Base-by-base conservation (phyloP, 2,888 invertebrate species). In the Bruchidius siliquastri region DNA sequence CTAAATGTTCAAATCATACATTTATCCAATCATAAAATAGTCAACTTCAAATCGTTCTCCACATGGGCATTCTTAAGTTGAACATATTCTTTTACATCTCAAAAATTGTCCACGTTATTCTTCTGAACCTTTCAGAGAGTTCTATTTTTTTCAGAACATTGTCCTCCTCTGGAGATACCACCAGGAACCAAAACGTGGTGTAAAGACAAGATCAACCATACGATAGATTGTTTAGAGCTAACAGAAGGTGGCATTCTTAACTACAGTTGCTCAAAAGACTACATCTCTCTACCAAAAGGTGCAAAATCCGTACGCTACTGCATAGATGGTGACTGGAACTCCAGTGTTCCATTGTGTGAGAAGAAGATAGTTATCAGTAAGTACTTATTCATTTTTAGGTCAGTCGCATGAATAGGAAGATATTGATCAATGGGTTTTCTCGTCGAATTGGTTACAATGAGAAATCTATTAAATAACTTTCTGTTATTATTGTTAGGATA, bases 211-310 rank as follows among this genome's bases (percentile, higher is more conserved):
- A 71, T 72, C 0, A 75, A 74, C 26, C 68, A 73, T 8, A 32
- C 32, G 21, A 75, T 78, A 8, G 67, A 21, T 66, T 78, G 78
- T 22, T 71, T 73, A 22, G 74, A 77, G 70, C 74, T 77, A 4
- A 73, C 75, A 0, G 75, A 76, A n/a, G 78, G 78, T 13, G 75
- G 74, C 10, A 72, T 74, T 20, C 67, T 78, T 18, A 74, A 75
- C 0, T 77, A 74, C 32, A 72, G 72, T 13, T 78, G 78, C 49
- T 72, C 69, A 13, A 13, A 21, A 10, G 68, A 8, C 20, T 74
- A 74, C 70, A 75, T 75, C n/a, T 76, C 76, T 67, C 72, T 75
- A 20, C 77, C 77, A 8, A 69, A 72, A 21, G 76, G 77, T 20
- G 73, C 72, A 26, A 76, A 76, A 49, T 74, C 72, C 20, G 73